Base-by-base conservation (phyloP, 1,140 invertebrate genomes). In the Himalopsyche phryganea region DNA sequence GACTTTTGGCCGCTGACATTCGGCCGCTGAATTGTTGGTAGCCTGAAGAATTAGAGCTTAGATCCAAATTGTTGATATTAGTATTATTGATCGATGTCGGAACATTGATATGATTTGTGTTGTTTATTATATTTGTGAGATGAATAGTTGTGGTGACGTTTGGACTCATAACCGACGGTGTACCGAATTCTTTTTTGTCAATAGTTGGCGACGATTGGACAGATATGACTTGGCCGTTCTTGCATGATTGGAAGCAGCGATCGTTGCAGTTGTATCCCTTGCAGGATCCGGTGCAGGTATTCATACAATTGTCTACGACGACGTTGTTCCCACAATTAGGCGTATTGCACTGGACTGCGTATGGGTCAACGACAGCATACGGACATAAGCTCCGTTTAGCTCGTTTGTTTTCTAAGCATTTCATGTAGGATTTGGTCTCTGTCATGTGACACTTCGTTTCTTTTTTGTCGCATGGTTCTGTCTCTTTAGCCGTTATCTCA, bases 71-170 rank as follows among this genome's bases (percentile, higher is more conserved):
- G 35, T 65, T 65, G 7, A 65, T 28, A 14, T 65, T 65, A 1
- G 63, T 65, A 41, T 61, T 61, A 50, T 61, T 65, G 3, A 65
- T 61, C 18, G 32, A 50, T 1, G 63, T 65, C 0, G 63, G 59
- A 0, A 65, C 63, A 19, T 62, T 63, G 9, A 63, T 57, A 6
- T 58, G 17, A 41, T 63, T 65, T 4, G 63, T 65, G 36, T 59
- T 65, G 32, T 65, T 65, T 28, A 65, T 54, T 4, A 65, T 60
- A 28, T 65, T 65, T 5, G 63, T 63, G 0, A 65, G 40, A 23
- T 60, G 55, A 14, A 65, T 65, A 1, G 62, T 52, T 1, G 63
- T 65, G 1, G 63, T 65, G 23, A 65, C 42, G 41, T 65, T 65
- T 10, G 59, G 59, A 33, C 46, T 54, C 10, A 5, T 49, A 33